Percentiles rank a stretch among this genome's conserved stretches.
phyloP scores from a whole-genome alignment of 2,113 vertebrate species.

The Piprites chloris region DNA sequence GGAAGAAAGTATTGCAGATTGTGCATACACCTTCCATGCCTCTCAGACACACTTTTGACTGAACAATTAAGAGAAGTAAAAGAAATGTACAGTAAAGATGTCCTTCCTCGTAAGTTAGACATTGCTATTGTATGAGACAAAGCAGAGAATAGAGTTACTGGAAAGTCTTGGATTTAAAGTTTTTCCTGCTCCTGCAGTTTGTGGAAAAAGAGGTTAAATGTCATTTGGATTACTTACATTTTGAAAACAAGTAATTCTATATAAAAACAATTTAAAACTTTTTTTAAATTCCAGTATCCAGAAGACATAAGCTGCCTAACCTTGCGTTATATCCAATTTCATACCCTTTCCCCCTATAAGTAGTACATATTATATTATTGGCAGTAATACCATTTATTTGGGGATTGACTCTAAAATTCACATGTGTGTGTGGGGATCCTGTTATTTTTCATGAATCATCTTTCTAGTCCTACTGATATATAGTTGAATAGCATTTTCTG shows the following conservation, averaged over 20 bases:
- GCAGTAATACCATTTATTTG: background rate
- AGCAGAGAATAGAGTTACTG: background rate
- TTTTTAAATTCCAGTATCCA: background rate
- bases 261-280: background rate
- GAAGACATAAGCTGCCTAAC: background rate
- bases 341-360: background rate
- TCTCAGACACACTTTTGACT: background rate
- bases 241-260: background rate
- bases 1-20: background rate
- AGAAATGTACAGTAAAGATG: background rate
- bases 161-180: background rate
- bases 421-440: background rate
- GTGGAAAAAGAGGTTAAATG: background rate
- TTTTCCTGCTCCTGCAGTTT: background rate
- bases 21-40: background rate
- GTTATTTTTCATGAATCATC: background rate
- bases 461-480: background rate
- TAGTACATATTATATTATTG: background rate
- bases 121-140: background rate
- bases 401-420: background rate
- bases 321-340: background rate
- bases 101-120: background rate
- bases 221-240: background rate
- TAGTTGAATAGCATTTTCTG: background rate
- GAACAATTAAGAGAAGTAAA: background rate